A percentile compares a stretch with the other conserved stretches of the same genome.
Conservation (phyloP, 2,888 invertebrate species). For the Calliopum simillimum region DNA sequence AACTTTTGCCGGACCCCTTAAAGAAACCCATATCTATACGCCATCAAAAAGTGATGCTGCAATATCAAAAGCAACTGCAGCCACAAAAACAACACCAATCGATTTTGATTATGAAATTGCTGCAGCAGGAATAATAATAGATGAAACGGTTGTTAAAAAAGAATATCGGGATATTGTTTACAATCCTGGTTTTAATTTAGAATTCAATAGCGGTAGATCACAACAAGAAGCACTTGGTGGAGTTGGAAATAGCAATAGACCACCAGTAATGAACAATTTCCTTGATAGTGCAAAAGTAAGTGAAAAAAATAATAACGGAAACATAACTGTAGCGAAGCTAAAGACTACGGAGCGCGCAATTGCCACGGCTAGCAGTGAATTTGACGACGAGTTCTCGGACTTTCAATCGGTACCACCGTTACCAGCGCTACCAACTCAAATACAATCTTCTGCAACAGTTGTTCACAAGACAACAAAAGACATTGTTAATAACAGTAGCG, state of each 20-base stretch:
- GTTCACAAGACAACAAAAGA: neutral
- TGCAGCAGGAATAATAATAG: conserved; percentile 66
- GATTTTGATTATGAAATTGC: conserved; percentile 66
- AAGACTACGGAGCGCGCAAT: neutral
- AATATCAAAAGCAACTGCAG: conserved; percentile 38
- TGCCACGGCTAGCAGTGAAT: conserved; percentile 39
- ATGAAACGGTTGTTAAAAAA: conserved; percentile 67
- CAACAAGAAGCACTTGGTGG: neutral
- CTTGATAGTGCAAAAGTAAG: neutral
- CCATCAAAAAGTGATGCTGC: conserved; percentile 60
- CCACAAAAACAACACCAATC: conserved; percentile 55
- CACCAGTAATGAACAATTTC: too few relatives aligned
- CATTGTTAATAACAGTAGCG: neutral
- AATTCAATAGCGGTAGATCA: conserved; percentile 36
- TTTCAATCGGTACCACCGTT: conserved; percentile 65
- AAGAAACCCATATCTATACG: conserved; percentile 67
- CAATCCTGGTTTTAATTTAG: conserved; percentile 59
- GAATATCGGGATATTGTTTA: conserved; percentile 68
- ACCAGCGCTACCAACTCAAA: conserved; percentile 45
- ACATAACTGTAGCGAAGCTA: too few relatives aligned
- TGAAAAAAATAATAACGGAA: too few relatives aligned
- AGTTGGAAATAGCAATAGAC: too few relatives aligned
- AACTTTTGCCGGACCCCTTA: conserved; percentile 62
- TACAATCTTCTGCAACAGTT: neutral
- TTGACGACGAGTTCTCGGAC: conserved; percentile 69